Evolutionary conservation across 2,113 vertebrate genomes (phyloP).

Genomic region (Tyto alba): DNA sequence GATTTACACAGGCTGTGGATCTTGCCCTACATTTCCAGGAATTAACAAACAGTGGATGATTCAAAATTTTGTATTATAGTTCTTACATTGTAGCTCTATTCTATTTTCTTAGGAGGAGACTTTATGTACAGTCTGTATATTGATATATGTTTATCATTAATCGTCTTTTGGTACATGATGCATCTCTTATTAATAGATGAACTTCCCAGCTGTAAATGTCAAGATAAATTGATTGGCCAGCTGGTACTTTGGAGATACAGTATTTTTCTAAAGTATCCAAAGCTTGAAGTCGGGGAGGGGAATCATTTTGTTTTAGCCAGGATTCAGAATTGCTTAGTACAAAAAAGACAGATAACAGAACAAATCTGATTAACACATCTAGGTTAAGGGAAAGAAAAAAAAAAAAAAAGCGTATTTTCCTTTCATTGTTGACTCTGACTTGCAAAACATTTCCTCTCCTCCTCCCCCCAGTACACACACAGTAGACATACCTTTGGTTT

Average conservation of each 20-base stretch:
- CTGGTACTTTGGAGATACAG: constrained; percentile 31
- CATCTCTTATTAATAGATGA: constrained; percentile 50
- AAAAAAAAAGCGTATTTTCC: not conserved
- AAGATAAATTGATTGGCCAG: constrained; percentile 61
- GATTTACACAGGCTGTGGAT: not conserved
- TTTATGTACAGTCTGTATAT: not conserved
- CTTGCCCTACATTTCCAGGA: constrained; percentile 30
- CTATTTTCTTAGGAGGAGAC: not conserved
- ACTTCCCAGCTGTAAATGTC: constrained; percentile 56
- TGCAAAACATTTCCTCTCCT: not conserved
- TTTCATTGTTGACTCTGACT: not conserved
- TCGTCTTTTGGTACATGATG: constrained; percentile 10
- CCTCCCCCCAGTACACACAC: not conserved
- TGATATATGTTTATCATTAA: constrained; percentile 37
- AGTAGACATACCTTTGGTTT: not conserved
- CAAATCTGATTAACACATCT: not conserved
- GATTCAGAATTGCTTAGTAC: not conserved
- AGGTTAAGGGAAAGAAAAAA: not conserved
- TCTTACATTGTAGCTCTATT: not conserved
- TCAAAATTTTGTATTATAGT: not conserved
- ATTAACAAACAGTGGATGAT: not conserved
- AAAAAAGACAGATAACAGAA: not conserved
- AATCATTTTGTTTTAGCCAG: not conserved
- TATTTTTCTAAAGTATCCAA: constrained; percentile 39
- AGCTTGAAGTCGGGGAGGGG: not conserved